A percentile compares a stretch with the other conserved stretches of the same genome.
These are phyloP conservation scores for Vireo altiloquus DNA, from an alignment of 2,113 vertebrate genomes.

Conservation along the genomic window DNA sequence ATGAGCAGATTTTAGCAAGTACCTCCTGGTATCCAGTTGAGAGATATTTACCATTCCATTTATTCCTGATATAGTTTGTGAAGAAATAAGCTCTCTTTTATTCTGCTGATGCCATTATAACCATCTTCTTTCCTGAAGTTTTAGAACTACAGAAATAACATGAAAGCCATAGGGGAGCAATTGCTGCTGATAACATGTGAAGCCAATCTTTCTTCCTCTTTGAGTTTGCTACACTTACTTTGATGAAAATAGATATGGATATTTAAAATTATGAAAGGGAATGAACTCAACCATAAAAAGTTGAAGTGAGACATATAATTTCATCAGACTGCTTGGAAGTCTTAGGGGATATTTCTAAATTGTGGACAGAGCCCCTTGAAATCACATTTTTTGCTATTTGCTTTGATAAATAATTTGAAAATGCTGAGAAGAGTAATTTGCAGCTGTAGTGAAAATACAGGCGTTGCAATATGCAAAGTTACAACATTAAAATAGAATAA, in stretches of 20 bases:
- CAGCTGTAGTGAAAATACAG: constrained; percentile 10
- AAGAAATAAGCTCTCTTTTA: background rate
- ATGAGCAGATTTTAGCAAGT: background rate
- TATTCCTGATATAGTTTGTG: background rate
- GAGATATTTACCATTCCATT: background rate
- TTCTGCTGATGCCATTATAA: background rate
- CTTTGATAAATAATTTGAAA: constrained; percentile 42
- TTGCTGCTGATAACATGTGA: constrained; percentile 16
- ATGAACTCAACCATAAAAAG: background rate
- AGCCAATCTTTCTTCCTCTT: constrained; percentile 6
- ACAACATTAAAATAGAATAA: background rate
- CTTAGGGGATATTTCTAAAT: background rate
- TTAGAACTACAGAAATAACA: constrained; percentile 5
- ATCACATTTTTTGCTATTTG: background rate
- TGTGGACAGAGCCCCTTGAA: background rate
- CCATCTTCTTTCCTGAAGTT: background rate
- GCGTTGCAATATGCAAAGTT: constrained; percentile 11
- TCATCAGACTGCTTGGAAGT: background rate
- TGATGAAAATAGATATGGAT: constrained; percentile 30
- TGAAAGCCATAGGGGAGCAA: constrained; percentile 5
- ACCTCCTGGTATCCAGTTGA: background rate
- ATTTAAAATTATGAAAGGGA: constrained; percentile 36
- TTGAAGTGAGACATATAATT: background rate
- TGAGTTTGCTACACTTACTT: background rate
- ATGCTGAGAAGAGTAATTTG: constrained; percentile 18